A percentile compares a stretch with the other conserved stretches of the same genome.
Evolutionary conservation across 2,113 vertebrate genomes (phyloP).

Genomic region (Coturnix japonica): DNA sequence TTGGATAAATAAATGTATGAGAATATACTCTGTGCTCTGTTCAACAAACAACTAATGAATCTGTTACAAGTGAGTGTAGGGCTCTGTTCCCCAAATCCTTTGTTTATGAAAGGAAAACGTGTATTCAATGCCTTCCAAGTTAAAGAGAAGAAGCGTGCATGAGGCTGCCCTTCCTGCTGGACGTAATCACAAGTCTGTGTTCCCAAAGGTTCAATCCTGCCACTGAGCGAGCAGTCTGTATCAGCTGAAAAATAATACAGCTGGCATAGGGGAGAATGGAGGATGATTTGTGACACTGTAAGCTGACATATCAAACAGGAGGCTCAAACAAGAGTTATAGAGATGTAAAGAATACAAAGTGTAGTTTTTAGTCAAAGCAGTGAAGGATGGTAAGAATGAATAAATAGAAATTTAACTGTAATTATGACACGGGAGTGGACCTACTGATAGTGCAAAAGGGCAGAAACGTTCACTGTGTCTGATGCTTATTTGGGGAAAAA

Average conservation of each 20-base stretch:
- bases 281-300: background rate
- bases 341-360: background rate
- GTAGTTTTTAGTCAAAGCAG: background rate
- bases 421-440: background rate
- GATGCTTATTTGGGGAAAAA: background rate
- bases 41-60: background rate
- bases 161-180: background rate
- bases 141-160: background rate
- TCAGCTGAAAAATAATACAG: background rate
- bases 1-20: constrained; percentile 31
- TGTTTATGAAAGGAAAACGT: background rate
- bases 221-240: background rate
- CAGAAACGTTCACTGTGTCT: background rate
- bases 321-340: background rate
- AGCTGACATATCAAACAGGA: background rate
- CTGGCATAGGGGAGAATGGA: background rate
- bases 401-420: background rate
- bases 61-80: constrained; percentile 39
- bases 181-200: background rate
- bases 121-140: background rate
- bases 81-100: background rate
- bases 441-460: background rate
- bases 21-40: constrained; percentile 33
- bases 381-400: background rate
- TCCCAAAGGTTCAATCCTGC: background rate